Evolutionary conservation across 2,888 invertebrate species (phyloP).

Genomic region (Pheosia gnoma): DNA sequence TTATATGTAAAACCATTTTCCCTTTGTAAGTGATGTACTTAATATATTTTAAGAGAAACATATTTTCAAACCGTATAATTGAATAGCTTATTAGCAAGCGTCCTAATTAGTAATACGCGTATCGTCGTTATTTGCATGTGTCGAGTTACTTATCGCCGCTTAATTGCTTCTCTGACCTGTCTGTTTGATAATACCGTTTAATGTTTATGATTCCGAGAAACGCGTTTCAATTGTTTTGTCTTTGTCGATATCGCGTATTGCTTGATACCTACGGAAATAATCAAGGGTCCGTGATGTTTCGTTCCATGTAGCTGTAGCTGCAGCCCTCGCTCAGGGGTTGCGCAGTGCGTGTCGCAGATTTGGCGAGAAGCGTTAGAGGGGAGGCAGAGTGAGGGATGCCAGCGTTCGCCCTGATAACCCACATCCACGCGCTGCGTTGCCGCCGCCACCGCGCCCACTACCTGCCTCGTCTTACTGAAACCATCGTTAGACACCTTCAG

Average conservation of each 20-base stretch:
- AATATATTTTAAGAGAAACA: too few relatives aligned
- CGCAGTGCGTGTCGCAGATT: constrained; percentile 55
- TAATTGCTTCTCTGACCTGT: constrained; percentile 70
- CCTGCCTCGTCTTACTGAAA: constrained; percentile 26
- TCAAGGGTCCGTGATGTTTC: constrained; percentile 22
- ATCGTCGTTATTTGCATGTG: constrained; percentile 38
- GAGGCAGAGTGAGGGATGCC: constrained; percentile 35
- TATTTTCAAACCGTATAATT: too few relatives aligned
- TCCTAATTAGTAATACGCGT: constrained; percentile 56
- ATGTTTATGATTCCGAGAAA: constrained; percentile 61
- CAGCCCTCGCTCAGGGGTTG: constrained; percentile 31
- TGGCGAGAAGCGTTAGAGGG: constrained; percentile 38
- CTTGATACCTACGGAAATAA: constrained; percentile 24
- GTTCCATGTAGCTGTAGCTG: constrained; percentile 10
- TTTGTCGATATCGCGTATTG: constrained; percentile 42
- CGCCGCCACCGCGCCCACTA: constrained; percentile 35
- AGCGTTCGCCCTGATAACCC: constrained; percentile 74
- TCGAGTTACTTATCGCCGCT: constrained; percentile 56
- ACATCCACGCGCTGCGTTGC: constrained; percentile 54
- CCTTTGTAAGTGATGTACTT: too few relatives aligned
- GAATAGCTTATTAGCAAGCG: constrained; percentile 19
- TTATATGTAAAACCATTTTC: too few relatives aligned
- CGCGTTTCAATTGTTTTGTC: constrained; percentile 59
- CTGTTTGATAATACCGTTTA: constrained; percentile 56
- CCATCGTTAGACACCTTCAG: constrained; percentile 12